Evolutionary conservation across 2,113 vertebrate genomes (phyloP), one percentile per base, ranked within the genome.

Genomic region (Arothron firmamentum): DNA sequence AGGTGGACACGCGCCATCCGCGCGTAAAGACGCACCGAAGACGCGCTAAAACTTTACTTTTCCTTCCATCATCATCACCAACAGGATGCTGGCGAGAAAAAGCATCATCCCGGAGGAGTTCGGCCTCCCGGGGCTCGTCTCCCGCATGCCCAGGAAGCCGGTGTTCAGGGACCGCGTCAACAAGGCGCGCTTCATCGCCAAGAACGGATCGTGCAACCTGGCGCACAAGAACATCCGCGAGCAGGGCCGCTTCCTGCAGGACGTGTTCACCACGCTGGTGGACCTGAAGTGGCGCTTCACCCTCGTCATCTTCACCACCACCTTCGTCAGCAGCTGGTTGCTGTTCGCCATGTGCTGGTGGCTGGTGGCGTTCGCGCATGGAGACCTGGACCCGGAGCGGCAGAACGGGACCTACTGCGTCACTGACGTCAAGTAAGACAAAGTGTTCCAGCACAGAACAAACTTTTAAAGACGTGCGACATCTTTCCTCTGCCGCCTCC

Each of bases 61-160:
- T 1, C 2, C 3, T 8, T 17, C 4, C 6, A 18, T 6, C 28
- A 14, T 0, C 17, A 1, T 0, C 14, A 2, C 25, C 3, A 12
- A 2, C 45, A 89, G 58, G 71, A 99, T 99, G 97, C 25, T 98
- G 91, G 92, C 97, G 50, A 88, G 97, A 3, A 99, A 99, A 75
- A 98, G 97, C 88, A 98, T 99, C 64, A 98, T 99, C 75, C 96
- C 97, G 0, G 97, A 98, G 88, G 97, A 99, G 82, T 98, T 96
- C 46, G 93, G 94, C 16, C 72, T 99, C 67, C 93, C 96, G 3
- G 92, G 94, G 48, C 94, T 99, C 0, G 94, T 89, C 0, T 95
- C 95, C 0, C 94, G 96, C 72, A 85, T 94, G 59, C 90, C 94
- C 74, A 93, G 95, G 55, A 97, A 96, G 60, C 96, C 97, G 0